These are phyloP conservation scores for Ernsta delagoae DNA, from an alignment of 2,888 invertebrate species.

Conservation along the genomic window DNA sequence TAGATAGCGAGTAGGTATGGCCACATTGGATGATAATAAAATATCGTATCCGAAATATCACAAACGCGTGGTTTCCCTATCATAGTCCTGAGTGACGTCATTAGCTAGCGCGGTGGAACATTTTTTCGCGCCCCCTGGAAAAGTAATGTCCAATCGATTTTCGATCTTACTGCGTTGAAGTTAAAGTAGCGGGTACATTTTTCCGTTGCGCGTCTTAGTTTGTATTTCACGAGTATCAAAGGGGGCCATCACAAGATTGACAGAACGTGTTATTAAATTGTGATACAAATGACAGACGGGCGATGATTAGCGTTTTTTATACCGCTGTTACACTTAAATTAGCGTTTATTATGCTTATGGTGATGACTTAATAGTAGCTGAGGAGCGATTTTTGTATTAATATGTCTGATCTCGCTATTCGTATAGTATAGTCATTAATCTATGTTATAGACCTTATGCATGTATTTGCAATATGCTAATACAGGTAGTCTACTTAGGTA, in stretches of 20 bases:
- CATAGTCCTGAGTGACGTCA: too few species aligned
- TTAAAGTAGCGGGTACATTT: slow-evolving; percentile 39
- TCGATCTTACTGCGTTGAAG: slow-evolving; percentile 12
- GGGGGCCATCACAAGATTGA: slow-evolving; percentile 60
- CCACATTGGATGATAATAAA: too few species aligned
- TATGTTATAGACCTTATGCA: too few species aligned
- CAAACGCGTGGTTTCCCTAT: too few species aligned
- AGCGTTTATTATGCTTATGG: slow-evolving; percentile 42
- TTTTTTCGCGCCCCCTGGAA: background rate
- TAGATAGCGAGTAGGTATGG: too few species aligned
- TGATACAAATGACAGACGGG: slow-evolving; percentile 68
- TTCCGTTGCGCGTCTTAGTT: slow-evolving; percentile 38
- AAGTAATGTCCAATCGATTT: slow-evolving; percentile 36
- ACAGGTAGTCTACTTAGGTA: too few species aligned
- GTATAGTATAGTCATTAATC: too few species aligned
- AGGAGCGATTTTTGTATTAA: slow-evolving; percentile 48
- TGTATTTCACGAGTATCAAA: slow-evolving; percentile 49
- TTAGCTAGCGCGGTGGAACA: too few species aligned
- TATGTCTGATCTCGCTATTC: too few species aligned
- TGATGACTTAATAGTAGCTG: slow-evolving; percentile 47
- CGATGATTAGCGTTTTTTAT: slow-evolving; percentile 71
- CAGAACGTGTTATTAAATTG: slow-evolving; percentile 78
- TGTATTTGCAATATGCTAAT: too few species aligned
- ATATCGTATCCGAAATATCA: too few species aligned
- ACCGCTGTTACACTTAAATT: slow-evolving; percentile 56